phyloP scores from a whole-genome alignment of 2,888 invertebrate genomes.

The Eugnorisma glareosa region DNA sequence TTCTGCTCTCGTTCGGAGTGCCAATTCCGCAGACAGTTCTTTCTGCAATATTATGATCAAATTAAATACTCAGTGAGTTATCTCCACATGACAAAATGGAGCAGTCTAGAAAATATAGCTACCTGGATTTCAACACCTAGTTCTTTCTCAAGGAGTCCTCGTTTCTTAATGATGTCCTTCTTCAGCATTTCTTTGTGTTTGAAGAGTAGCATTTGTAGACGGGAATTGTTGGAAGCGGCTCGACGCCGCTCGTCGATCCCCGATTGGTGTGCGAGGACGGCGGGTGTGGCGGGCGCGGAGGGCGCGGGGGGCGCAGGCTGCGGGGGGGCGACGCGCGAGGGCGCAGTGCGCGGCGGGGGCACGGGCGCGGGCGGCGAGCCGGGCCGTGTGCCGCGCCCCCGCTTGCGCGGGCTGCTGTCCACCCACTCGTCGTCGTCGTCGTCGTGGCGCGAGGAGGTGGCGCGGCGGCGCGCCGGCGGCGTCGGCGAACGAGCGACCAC shows the following conservation, averaged over 20 bases:
- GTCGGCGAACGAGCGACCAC: slow-evolving; percentile 74
- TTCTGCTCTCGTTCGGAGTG: slow-evolving; percentile 93
- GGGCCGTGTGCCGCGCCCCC: slow-evolving; percentile 68
- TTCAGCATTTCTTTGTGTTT: slow-evolving; percentile 97
- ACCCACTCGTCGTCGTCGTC: slow-evolving; percentile 88
- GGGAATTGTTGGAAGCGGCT: slow-evolving; percentile 90
- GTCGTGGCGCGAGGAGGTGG: slow-evolving; percentile 77
- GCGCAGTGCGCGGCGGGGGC: slow-evolving; percentile 37
- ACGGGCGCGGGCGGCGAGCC: slow-evolving; percentile 78
- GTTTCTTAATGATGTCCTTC: slow-evolving; percentile 97
- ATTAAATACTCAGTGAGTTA: neutral
- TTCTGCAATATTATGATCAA: slow-evolving; percentile 85
- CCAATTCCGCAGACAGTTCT: slow-evolving; percentile 94
- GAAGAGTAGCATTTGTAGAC: slow-evolving; percentile 94
- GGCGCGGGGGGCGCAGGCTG: slow-evolving; percentile 39
- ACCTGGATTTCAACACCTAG: slow-evolving; percentile 97
- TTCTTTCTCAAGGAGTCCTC: slow-evolving; percentile 96
- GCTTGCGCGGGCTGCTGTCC: slow-evolving; percentile 83
- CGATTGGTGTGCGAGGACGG: slow-evolving; percentile 68
- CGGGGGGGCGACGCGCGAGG: slow-evolving; percentile 45
- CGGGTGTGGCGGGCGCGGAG: slow-evolving; percentile 67
- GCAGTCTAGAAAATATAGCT: neutral
- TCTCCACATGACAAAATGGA: neutral
- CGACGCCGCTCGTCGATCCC: slow-evolving; percentile 88
- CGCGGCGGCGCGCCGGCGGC: slow-evolving; percentile 79